Base-by-base conservation (phyloP, 2,113 vertebrate species). In the Corydoras maculifer region DNA sequence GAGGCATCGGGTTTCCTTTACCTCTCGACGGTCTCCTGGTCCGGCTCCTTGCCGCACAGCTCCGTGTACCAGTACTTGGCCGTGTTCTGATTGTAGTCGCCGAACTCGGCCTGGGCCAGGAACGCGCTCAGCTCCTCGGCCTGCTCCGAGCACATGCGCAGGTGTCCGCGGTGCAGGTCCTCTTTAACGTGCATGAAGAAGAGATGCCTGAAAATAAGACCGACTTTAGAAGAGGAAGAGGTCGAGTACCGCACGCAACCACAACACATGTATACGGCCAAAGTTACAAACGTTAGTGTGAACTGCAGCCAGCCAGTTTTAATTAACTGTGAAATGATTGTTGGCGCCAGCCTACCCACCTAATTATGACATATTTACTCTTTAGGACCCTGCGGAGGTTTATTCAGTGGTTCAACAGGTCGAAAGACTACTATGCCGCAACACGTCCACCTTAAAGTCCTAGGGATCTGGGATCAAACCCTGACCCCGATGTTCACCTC, bases 81-180 rank as follows among this genome's bases (percentile, higher is more conserved):
- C 0, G 95, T 99, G 86, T 98, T 99, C 86, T 97, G 95, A 81
- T 97, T 97, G 82, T 98, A 98, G 85, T 99, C 95, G 2, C 96
- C 96, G 18, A 95, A 98, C 80, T 97, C 94, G 3, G 93, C 92
- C 83, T 98, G 96, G 5, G 95, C 95, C 86, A 98, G 79, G 31
- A 98, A 87, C 0, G 94, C 93, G 3, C 95, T 94, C 69, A 99
- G 92, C 80, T 94, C 94, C 82, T 94, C 86, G 0, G 95, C 94
- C 76, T 94, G 93, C 69, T 97, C 94, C 0, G 91, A 88, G 70
- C 90, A 90, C 83, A 95, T 97, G 7, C 90, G 91, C 65, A 98
- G 91, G 79, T 94, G 94, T 57, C 95, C 94, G 10, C 92, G 87
- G 6, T 95, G 86, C 57, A 99, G 94, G 85, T 98, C 93, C 84